phyloP scores from a whole-genome alignment of 1,140 invertebrate species.

The Trypoxylus dichotomus region DNA sequence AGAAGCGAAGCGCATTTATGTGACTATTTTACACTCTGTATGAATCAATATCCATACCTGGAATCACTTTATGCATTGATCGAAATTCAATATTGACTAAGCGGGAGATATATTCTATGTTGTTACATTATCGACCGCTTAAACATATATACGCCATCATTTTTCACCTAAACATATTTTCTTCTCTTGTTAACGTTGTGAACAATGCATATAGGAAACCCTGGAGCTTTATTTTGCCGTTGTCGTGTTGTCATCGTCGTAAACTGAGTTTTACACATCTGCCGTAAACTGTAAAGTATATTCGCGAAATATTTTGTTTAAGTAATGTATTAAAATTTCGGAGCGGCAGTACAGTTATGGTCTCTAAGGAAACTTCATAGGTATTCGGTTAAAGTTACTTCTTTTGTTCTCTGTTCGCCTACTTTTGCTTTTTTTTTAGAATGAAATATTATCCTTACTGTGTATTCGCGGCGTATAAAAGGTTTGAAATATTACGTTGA shows the following conservation, averaged over 20 bases:
- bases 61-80: too few relatives aligned
- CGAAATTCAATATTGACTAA: too few relatives aligned
- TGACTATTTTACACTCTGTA: too few relatives aligned
- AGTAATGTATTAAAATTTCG: slow-evolving; percentile 3
- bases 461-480: too few relatives aligned
- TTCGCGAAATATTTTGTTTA: slow-evolving; percentile 4
- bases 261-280: slow-evolving; percentile 9
- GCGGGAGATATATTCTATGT: too few relatives aligned
- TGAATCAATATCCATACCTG: too few relatives aligned
- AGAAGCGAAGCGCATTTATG: too few relatives aligned
- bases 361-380: background rate
- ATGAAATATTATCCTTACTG: background rate
- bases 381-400: background rate
- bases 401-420: background rate
- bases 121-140: too few relatives aligned
- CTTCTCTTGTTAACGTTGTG: background rate
- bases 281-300: slow-evolving; percentile 2
- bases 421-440: background rate
- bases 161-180: background rate
- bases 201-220: background rate
- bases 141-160: too few relatives aligned
- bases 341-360: background rate
- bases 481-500: too few relatives aligned
- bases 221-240: background rate
- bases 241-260: background rate